Evolutionary conservation across 2,888 invertebrate species (phyloP), one percentile per base, ranked within the genome.

Genomic region (Pyrgus malvae): DNA sequence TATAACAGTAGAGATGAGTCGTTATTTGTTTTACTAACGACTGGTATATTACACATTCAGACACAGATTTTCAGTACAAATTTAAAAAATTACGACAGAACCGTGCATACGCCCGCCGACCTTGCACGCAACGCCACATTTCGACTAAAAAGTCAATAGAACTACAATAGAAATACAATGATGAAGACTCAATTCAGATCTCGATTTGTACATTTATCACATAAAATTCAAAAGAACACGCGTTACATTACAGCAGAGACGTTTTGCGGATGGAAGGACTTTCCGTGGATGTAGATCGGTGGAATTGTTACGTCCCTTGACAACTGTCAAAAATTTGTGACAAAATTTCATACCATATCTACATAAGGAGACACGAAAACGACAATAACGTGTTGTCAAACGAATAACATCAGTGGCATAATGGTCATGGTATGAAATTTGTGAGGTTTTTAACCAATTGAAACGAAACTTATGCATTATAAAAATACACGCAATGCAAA

Each of bases 121-220:
- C 65, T 62, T 60, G 62, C 74, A 69, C 64, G 58, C 62, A 68
- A 41, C 54, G 31, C 67, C 65, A 67, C 69, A 75, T 68, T 70
- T 75, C 64, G 76, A 76, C 76, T 75, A 74, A 78, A 80, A 80
- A 69, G 76, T 78, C 77, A 79, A 78, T 80, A 80, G 74, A 76
- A 77, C 73, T 77, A 80, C 70, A 76, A 67, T 70, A 69, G 41
- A 42, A 55, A 74, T 72, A 79, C 70, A 77, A 76, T 66, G 72
- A 76, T 77, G 79, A 81, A 83, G 78, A 83, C 76, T 80, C 74
- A 67, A 76, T 72, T 83, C 81, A 84, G 84, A 85, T 89, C 82
- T 84, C 74, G 78, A 62, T 84, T 88, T 88, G 85, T 86, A 87
- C 86, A 84, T 78, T 80, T 83, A 85, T 87, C 86, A 87, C 86